phyloP scores from a whole-genome alignment of 2,888 invertebrate species.

The Siphlonurus alternatus region DNA sequence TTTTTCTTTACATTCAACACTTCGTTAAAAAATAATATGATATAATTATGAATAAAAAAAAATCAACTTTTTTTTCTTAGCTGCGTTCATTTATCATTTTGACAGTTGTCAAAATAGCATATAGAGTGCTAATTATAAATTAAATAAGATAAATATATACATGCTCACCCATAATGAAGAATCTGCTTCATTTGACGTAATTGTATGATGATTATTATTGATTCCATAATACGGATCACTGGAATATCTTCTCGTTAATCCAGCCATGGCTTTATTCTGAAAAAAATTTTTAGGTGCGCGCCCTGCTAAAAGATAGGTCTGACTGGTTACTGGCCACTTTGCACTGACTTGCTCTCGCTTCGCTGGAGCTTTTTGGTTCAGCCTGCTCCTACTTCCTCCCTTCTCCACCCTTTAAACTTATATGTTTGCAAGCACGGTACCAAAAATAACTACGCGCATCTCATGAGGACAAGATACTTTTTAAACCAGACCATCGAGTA shows the following conservation, averaged over 20 bases:
- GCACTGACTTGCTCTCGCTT: not conserved
- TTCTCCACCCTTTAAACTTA: not conserved
- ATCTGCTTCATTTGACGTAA: not conserved
- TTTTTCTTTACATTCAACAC: too few species aligned
- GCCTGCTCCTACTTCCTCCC: not conserved
- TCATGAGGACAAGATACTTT: not conserved
- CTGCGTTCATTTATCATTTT: too few species aligned
- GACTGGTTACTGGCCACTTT: not conserved
- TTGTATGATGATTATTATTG: not conserved
- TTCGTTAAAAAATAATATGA: too few species aligned
- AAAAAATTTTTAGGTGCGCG: not conserved
- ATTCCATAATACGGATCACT: not conserved
- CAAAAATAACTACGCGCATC: not conserved
- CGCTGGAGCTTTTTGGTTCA: not conserved
- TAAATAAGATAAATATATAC: too few species aligned
- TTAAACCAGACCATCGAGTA: not conserved
- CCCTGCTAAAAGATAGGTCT: not conserved
- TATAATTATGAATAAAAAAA: too few species aligned
- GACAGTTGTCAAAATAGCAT: too few species aligned
- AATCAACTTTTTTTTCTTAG: too few species aligned
- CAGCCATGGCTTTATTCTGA: not conserved
- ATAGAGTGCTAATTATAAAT: too few species aligned
- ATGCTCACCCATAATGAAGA: not conserved
- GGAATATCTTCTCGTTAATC: not conserved
- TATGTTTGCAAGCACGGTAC: not conserved